Base-by-base conservation (phyloP, 2,113 vertebrate genomes). In the Hymenochirus boettgeri region DNA sequence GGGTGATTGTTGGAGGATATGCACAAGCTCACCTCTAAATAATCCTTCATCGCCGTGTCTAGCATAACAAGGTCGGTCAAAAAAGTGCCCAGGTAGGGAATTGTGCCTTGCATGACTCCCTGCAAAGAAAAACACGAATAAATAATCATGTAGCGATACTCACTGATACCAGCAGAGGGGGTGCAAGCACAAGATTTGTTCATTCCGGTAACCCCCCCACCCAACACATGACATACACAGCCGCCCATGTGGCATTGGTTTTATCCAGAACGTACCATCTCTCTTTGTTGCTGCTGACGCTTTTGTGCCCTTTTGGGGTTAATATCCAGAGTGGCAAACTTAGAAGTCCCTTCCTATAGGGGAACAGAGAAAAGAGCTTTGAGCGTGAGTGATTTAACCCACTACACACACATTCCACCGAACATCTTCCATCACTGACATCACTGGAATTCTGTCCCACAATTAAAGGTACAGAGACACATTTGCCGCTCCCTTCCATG, bases 31-130 rank as follows among this genome's bases (percentile, higher is more conserved):
- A 99, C 96, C 35, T 99, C 95, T 35, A 94, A 78, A 72, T 91
- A 92, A 73, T 98, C 96, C 79, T 99, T 99, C 96, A 99, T 96
- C 52, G 95, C 95, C 0, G 96, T 99, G 82, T 99, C 95, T 79
- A 99, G 92, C 96, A 99, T 99, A 74, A 98, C 96, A 73, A 99
- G 83, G 85, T 99, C 96, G 0, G 96, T 99, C 57, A 99, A 88
- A 74, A 99, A 99, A 0, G 94, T 99, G 54, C 96, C 96, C 76
- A 99, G 85, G 76, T 99, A 99, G 2, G 96, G 96, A 35, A 99
- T 93, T 0, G 96, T 99, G 42, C 96, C 96, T 79, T 99, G 96
- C 92, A 98, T 99, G 66, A 95, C 91, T 0, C 93, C 94, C 96
- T 99, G 77, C 1, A 62, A 48, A 6, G 21, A 51, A 19, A 45